Percentiles rank a stretch among this genome's conserved stretches.
phyloP scores from a whole-genome alignment of 2,797 vertebrate species.

The Oreochromis grahami region DNA sequence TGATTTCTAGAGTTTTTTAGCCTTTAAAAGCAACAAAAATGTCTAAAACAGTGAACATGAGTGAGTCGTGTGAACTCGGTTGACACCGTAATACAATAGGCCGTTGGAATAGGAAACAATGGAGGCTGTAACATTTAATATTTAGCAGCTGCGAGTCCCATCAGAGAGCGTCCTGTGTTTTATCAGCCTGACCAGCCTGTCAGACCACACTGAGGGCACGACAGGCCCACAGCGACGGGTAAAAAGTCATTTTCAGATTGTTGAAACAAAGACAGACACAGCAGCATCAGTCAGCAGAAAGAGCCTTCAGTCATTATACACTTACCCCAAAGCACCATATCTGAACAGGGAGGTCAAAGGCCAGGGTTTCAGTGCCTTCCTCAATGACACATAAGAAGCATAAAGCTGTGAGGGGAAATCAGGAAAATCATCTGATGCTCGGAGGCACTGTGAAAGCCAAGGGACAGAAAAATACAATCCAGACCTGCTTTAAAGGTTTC shows the following conservation, averaged over 20 bases:
- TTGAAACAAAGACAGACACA: neutral
- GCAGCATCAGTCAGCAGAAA: neutral
- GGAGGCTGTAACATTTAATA: neutral
- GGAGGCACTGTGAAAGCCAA: neutral
- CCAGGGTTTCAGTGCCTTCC: neutral
- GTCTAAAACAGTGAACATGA: neutral
- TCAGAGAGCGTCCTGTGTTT: constrained; percentile 4
- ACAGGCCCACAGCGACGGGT: rapidly evolving
- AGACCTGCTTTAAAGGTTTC: constrained; percentile 6
- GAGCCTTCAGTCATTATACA: neutral
- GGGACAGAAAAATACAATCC: constrained; percentile 25
- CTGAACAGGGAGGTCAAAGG: neutral
- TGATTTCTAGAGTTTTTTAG: neutral
- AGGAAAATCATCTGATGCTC: constrained; percentile 6
- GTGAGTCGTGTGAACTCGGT: neutral
- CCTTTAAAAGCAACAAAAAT: neutral
- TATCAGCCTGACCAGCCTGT: constrained; percentile 8
- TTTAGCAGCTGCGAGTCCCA: constrained; percentile 9
- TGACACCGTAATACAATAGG: neutral
- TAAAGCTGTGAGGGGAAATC: neutral
- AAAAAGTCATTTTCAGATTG: neutral
- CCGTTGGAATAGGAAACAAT: constrained; percentile 6
- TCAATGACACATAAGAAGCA: neutral
- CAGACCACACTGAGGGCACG: neutral
- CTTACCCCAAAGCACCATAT: neutral